phyloP scores from a whole-genome alignment of 2,113 vertebrate species.

The Entelurus aequoreus region DNA sequence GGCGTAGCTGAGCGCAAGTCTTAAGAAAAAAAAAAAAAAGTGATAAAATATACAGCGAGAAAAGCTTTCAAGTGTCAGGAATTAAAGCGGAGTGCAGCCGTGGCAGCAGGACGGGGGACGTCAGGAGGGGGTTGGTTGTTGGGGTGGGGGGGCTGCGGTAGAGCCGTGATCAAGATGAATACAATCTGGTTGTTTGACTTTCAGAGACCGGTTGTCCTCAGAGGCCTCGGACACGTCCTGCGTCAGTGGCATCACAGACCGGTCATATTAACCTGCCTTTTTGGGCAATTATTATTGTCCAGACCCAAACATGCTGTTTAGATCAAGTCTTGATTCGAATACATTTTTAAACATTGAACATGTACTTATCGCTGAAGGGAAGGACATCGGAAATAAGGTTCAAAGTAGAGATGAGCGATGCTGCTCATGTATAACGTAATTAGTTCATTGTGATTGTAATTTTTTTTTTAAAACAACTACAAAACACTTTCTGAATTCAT shows the following conservation, averaged over 20 bases:
- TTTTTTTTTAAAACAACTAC: too few species aligned
- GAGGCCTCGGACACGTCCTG: conserved; percentile 28
- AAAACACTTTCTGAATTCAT: too few species aligned
- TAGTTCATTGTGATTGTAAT: too few species aligned
- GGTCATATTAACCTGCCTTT: too few species aligned
- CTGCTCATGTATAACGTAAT: too few species aligned
- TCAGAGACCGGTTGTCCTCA: conserved; percentile 46
- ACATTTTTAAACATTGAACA: too few species aligned
- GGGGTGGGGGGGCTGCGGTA: conserved; percentile 51
- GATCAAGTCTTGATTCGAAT: too few species aligned
- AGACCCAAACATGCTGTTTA: too few species aligned
- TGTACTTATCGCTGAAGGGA: too few species aligned
- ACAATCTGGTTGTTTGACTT: conserved; percentile 72
- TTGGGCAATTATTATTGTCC: too few species aligned
- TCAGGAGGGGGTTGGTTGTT: conserved; percentile 25
- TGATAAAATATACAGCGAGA: conserved; percentile 85
- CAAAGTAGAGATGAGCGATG: too few species aligned
- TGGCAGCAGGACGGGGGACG: conserved; percentile 56
- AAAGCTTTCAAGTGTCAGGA: conserved; percentile 77
- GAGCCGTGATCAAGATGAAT: conserved; percentile 60
- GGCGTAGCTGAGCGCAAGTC: conserved; percentile 74
- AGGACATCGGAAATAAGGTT: too few species aligned
- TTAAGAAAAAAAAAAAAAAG: conserved; percentile 71
- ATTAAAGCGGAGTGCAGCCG: conserved; percentile 70
- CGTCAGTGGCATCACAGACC: conserved; percentile 5